Evolutionary conservation across 1,140 invertebrate genomes (phyloP).

Genomic region (Drosophila ohnishii): DNA sequence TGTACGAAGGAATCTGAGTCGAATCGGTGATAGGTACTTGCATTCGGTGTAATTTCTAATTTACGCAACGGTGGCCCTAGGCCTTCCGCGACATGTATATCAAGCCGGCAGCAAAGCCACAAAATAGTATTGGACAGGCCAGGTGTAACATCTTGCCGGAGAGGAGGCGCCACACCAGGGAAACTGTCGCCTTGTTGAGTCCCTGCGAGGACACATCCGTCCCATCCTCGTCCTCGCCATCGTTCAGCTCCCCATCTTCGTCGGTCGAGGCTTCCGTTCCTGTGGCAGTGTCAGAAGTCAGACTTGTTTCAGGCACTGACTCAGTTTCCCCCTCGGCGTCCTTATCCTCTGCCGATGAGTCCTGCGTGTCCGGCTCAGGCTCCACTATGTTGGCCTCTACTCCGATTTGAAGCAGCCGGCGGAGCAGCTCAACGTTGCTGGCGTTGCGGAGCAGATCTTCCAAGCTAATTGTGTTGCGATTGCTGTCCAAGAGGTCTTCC

Average conservation of each 20-base stretch:
- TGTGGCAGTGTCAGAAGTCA: background rate
- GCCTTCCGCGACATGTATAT: conserved; percentile 58
- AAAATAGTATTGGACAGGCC: conserved; percentile 52
- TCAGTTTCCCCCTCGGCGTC: background rate
- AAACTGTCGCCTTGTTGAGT: conserved; percentile 6
- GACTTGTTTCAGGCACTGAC: conserved; percentile 1
- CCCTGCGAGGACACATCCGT: background rate
- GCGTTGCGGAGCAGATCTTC: conserved; percentile 44
- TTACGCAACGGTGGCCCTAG: conserved; percentile 25
- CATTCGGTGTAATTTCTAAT: conserved; percentile 6
- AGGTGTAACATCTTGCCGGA: conserved; percentile 31
- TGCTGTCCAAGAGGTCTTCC: conserved; percentile 2
- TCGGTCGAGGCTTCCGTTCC: conserved; percentile 5
- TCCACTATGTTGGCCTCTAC: background rate
- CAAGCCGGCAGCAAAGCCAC: conserved; percentile 58
- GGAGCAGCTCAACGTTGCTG: conserved; percentile 47
- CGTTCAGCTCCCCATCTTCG: background rate
- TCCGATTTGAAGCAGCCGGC: conserved; percentile 41
- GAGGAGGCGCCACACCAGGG: conserved; percentile 30
- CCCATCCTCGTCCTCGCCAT: background rate
- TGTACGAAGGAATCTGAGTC: background rate
- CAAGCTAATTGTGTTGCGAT: conserved; percentile 42
- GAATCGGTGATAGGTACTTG: background rate
- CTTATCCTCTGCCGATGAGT: background rate
- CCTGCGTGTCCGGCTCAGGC: background rate